A percentile compares a stretch with the other conserved stretches of the same genome.
These are phyloP conservation scores for Rhinopomastus cyanomelas DNA, from an alignment of 2,113 vertebrate genomes.

Conservation along the genomic window DNA sequence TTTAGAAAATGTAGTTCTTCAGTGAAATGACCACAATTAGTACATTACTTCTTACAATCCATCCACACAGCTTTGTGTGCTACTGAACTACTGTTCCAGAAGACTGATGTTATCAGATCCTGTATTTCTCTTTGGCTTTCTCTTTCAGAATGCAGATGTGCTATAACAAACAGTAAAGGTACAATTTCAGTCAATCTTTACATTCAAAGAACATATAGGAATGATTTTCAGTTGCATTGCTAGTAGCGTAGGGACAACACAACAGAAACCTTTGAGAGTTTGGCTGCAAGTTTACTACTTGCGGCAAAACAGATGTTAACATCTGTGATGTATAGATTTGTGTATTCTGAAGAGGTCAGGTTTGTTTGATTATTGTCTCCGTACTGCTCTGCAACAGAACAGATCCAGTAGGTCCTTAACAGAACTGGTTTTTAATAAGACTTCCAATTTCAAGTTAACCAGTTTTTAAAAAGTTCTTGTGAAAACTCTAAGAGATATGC, in stretches of 20 bases:
- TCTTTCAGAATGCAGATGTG: slow-evolving; percentile 87
- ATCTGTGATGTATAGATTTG: not conserved
- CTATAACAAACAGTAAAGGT: slow-evolving; percentile 40
- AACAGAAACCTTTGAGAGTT: not conserved
- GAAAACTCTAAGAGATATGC: not conserved
- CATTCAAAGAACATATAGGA: not conserved
- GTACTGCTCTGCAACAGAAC: not conserved
- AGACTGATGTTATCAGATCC: slow-evolving; percentile 56
- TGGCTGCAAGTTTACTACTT: not conserved
- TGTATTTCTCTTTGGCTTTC: slow-evolving; percentile 82
- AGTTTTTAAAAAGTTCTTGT: not conserved
- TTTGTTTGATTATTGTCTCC: not conserved
- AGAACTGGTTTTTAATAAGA: not conserved
- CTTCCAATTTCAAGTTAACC: not conserved
- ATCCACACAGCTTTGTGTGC: not conserved
- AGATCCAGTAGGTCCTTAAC: not conserved
- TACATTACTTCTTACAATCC: not conserved
- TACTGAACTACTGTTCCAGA: not conserved
- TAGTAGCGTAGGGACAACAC: not conserved
- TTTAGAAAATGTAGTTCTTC: not conserved
- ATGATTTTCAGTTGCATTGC: not conserved
- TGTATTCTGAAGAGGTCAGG: not conserved
- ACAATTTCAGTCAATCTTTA: not conserved
- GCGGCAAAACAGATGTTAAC: not conserved
- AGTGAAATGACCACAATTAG: not conserved